Evolutionary conservation across 2,797 vertebrate genomes (phyloP).

Genomic region (Denticeps clupeoides): DNA sequence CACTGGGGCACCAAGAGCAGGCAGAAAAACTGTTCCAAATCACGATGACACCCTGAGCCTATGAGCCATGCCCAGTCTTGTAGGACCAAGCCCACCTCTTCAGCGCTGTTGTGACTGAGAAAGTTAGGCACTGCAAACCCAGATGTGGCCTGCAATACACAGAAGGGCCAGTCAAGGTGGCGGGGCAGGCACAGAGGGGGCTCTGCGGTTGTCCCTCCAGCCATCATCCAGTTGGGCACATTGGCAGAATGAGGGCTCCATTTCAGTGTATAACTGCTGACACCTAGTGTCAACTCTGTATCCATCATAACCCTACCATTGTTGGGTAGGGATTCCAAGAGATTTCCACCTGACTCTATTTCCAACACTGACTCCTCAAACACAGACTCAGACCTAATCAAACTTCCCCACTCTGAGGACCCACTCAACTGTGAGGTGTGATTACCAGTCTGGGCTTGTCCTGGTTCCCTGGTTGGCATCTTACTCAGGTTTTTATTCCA

Average conservation of each 20-base stretch:
- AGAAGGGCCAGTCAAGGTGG: slow-evolving; percentile 55
- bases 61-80: slow-evolving; percentile 66
- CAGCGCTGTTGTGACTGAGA: slow-evolving; percentile 56
- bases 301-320: too few relatives aligned
- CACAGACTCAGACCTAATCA: too few relatives aligned
- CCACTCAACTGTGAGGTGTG: slow-evolving; percentile 20
- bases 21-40: slow-evolving; percentile 76
- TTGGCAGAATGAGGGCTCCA: neutral
- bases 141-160: slow-evolving; percentile 32
- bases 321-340: too few relatives aligned
- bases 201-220: accelerated
- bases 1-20: slow-evolving; percentile 71
- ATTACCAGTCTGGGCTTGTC: slow-evolving; percentile 39
- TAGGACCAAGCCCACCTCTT: slow-evolving; percentile 51
- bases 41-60: slow-evolving; percentile 62
- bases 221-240: neutral
- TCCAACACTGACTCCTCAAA: too few relatives aligned
- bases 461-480: slow-evolving; percentile 9
- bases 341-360: slow-evolving; percentile 9
- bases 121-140: slow-evolving; percentile 67
- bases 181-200: slow-evolving; percentile 48
- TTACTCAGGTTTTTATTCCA: slow-evolving; percentile 40
- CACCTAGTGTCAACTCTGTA: too few relatives aligned
- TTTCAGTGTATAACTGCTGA: neutral
- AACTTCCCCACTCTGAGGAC: neutral